Evolutionary conservation across 2,113 vertebrate genomes (phyloP), one percentile per base, ranked within the genome.

Genomic region (Perca schrenkii): DNA sequence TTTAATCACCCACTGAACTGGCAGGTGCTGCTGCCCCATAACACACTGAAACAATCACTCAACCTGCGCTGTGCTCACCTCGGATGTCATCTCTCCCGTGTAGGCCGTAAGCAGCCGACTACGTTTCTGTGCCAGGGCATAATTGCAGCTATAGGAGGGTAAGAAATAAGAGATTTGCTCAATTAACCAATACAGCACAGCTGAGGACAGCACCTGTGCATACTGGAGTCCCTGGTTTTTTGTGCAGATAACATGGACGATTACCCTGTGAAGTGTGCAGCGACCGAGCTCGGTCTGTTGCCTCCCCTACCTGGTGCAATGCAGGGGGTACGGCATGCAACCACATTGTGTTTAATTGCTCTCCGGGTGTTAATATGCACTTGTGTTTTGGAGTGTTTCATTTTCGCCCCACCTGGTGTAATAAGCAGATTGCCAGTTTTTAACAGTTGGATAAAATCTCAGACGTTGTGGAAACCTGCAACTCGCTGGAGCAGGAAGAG

Each of bases 171-270:
- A 93, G 95, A 89, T 95, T 89, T 92, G 94, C 94, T 96, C 94
- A 95, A 95, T 96, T 96, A 95, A 93, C 78, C 95, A 92, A 94
- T 93, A 83, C 80, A 87, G 91, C 85, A 68, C 94, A 95, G 93
- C 93, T 94, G 94, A 95, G 90, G 88, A 91, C 93, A 82, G 92
- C 95, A 96, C 95, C 95, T 96, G 95, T 93, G 94, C 91, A 88
- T 80, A 86, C 61, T 74, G 82, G 73, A 87, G 84, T 62, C 83
- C 80, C 80, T 36, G 77, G 3, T 56, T 57, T 52, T 79, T 66
- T 80, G 10, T 69, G 84, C 89, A 82, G 86, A 90, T 90, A 93
- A 91, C 92, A 94, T 82, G 93, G 91, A 88, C 94, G 94, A 94
- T 95, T 95, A 94, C 83, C 88, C 93, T 91, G 87, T 62, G 64